Evolutionary conservation across 2,113 vertebrate genomes (phyloP), one percentile per base, ranked within the genome.

Genomic region (Nanorana parkeri): DNA sequence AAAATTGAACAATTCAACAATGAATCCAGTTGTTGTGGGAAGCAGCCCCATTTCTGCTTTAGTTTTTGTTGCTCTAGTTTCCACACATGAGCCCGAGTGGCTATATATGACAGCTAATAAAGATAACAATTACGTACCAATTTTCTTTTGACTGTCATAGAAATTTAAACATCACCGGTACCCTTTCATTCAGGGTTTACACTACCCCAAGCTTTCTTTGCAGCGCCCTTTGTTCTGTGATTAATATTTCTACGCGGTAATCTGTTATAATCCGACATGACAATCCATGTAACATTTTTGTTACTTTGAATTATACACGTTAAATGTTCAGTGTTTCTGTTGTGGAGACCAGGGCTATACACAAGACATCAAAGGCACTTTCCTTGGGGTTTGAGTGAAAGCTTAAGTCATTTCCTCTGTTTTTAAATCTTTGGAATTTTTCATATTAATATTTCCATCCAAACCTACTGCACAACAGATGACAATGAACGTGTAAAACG

Each of bases 321-420:
- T 67, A 68, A 68, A 83, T 36, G 8, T 61, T 83, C 11, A 8
- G 29, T 20, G 28, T 28, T 23, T 75, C 51, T 83, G 80, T 76
- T 83, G 7, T 83, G 72, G 80, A 83, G 21, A 83, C 80, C 26
- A 63, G 56, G 17, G 28, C 26, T 76, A 54, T 36, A 73, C 79
- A 81, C 58, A 51, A 6, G 60, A 65, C 75, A 64, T 77, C 60
- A 77, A 77, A 77, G 61, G 65, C 29, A 3, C 20, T 21, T 79
- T 56, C 52, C 51, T 41, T 68, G 65, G 65, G 52, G 65, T 79
- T 28, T 26, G 1, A 23, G 58, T 32, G 65, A n/a, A 56, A 68
- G 20, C 5, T 15, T 66, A 17, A 68, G 51, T 58, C 10, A 23
- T 58, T 54, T 54, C 20, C 26, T 29, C 28, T 24, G 20, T 55